Percentiles rank a stretch among this genome's conserved stretches.
phyloP scores from a whole-genome alignment of 2,113 vertebrate genomes.

The Barnardius zonarius region DNA sequence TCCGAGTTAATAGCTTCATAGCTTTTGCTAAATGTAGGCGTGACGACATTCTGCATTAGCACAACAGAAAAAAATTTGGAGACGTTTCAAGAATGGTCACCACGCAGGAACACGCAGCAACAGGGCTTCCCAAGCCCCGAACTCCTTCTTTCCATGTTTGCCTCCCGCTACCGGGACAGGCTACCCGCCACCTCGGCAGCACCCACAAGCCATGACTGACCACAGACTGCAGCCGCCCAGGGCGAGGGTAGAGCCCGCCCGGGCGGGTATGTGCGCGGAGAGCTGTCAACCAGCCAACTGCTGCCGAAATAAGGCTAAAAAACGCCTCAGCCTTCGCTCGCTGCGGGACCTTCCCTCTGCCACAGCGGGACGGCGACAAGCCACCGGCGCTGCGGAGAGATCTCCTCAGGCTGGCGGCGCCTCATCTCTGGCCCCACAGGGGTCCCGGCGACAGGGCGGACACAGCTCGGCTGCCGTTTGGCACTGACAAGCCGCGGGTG shows the following conservation, averaged over 20 bases:
- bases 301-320: not conserved
- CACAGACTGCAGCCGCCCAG: not conserved
- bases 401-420: not conserved
- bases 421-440: not conserved
- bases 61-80: conserved; percentile 52
- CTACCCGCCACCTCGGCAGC: not conserved
- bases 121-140: not conserved
- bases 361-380: not conserved
- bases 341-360: not conserved
- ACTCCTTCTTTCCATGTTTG: not conserved
- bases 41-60: conserved; percentile 48
- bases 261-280: not conserved
- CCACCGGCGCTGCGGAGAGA: accelerated
- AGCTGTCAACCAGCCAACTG: not conserved
- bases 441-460: too few species aligned
- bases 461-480: not conserved
- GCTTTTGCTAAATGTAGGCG: conserved; percentile 33
- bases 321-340: not conserved
- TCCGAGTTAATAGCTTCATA: not conserved
- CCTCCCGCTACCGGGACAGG: not conserved
- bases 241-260: not conserved
- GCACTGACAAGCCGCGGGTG: accelerated
- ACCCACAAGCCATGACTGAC: not conserved
- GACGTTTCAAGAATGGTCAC: conserved; percentile 17
- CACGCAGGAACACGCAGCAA: not conserved